Evolutionary conservation across 2,797 vertebrate species (phyloP), one percentile per base, ranked within the genome.

Genomic region (Danio tinwini): DNA sequence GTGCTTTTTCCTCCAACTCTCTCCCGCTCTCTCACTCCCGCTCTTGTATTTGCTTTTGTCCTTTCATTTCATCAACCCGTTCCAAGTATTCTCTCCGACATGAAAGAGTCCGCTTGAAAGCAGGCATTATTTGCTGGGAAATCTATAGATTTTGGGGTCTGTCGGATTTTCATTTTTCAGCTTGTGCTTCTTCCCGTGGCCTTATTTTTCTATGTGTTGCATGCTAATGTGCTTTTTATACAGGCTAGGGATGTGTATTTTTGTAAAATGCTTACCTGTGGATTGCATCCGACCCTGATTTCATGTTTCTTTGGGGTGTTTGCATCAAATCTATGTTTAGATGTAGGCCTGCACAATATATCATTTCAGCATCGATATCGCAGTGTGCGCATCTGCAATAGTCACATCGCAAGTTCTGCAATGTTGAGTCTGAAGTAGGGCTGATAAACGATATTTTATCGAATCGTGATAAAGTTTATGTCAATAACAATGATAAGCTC

Each of bases 1-100:
- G 81, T 78, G 75, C 80, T 84, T 73, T 76, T 72, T 75, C 63
- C 69, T 77, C 42, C 12, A 61, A 82, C 77, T 58, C 72, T 73
- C 74, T 71, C 42, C 42, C 65, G 50, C n/a, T 12, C 49, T 13
- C 49, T 52, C 45, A 37, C 52, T 39, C 61, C 49, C 8, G 1
- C 70, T 62, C 63, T 78, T 29, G 55, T 69, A 79, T 70, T 83
- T 68, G 76, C 78, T 81, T 80, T 83, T 84, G 50, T 81, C 70
- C 76, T 81, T 69, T 82, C 40, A 42, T 81, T 82, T 83, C 56
- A 59, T 77, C 61, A 42, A 56, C 50, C 62, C 71, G 6, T 70
- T 80, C 68, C 19, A 29, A 45, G 19, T 13, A 39, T 80, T 80
- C 76, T 76, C 62, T 77, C 74, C 78, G 76, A 74, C 40, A 71